These are phyloP conservation scores for Thunnus thynnus DNA, from an alignment of 2,113 vertebrate species.

Conservation along the genomic window DNA sequence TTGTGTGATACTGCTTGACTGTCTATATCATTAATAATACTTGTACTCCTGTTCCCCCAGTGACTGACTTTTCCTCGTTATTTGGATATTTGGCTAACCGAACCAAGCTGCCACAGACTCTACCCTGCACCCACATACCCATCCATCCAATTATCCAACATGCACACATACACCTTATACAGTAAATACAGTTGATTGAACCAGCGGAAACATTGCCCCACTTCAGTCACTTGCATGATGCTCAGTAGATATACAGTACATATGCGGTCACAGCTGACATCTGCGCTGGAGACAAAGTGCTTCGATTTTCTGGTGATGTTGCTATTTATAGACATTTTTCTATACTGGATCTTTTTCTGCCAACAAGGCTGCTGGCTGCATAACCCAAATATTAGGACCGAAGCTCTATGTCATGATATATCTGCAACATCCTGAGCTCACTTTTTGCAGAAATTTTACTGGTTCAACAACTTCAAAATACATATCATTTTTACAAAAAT, in stretches of 20 bases:
- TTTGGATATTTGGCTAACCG: neutral
- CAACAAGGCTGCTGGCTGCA: slow-evolving; percentile 14
- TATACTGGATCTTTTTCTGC: slow-evolving; percentile 25
- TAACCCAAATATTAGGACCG: neutral
- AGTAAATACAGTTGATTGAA: slow-evolving; percentile 31
- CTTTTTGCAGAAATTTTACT: neutral
- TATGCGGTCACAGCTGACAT: slow-evolving; percentile 43
- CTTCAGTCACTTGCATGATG: slow-evolving; percentile 51
- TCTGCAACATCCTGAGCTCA: neutral
- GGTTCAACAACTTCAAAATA: neutral
- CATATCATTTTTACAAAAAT: neutral
- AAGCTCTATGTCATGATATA: neutral
- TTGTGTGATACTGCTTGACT: neutral
- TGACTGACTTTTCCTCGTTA: neutral
- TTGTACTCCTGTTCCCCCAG: neutral
- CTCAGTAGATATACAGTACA: slow-evolving; percentile 8
- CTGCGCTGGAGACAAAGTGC: slow-evolving; percentile 17
- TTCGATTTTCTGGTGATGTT: slow-evolving; percentile 25
- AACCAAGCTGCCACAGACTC: neutral
- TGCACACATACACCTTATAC: neutral
- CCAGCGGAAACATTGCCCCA: slow-evolving; percentile 52
- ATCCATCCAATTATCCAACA: slow-evolving; percentile 11
- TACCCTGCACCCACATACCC: neutral
- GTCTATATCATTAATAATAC: neutral
- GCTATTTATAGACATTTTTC: slow-evolving; percentile 41